A percentile compares a stretch with the other conserved stretches of the same genome.
Conservation (phyloP, 2,797 vertebrate species). For the Bryconaethiops microstoma region DNA sequence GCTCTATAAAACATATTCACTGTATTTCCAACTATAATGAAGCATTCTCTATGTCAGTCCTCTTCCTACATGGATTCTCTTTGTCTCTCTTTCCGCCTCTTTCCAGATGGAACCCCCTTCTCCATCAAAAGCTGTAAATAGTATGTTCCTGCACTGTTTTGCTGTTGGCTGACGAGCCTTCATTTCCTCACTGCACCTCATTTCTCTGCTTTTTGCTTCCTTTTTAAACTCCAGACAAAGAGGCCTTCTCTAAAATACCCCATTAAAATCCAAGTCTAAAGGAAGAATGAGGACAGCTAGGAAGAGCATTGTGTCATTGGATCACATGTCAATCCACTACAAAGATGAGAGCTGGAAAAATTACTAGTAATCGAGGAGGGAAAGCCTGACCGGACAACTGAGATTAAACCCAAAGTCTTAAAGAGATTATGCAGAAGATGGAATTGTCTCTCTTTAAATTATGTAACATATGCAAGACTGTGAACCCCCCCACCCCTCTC, state of each 20-base stretch:
- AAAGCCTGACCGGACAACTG: slow-evolving; percentile 26
- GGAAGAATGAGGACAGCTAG: slow-evolving; percentile 37
- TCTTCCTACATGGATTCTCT: slow-evolving; percentile 2
- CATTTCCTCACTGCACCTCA: slow-evolving; percentile 4
- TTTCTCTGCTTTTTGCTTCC: slow-evolving; percentile 15
- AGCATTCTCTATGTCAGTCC: slow-evolving; percentile 19
- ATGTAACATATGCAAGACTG: slow-evolving; percentile 37
- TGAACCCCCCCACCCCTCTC: slow-evolving; percentile 15
- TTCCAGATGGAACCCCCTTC: slow-evolving; percentile 2
- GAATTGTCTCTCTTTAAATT: slow-evolving; percentile 35
- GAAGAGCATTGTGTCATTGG: slow-evolving; percentile 45
- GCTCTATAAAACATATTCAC: slow-evolving; percentile 19
- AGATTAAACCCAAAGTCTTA: slow-evolving; percentile 31
- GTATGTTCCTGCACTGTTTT: slow-evolving; percentile 26
- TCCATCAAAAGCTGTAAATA: slow-evolving; percentile 18
- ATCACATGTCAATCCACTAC: slow-evolving; percentile 46
- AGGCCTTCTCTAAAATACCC: slow-evolving; percentile 16
- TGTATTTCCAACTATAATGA: slow-evolving; percentile 19
- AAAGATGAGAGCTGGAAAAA: slow-evolving; percentile 37
- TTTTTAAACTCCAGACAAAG: slow-evolving; percentile 19
- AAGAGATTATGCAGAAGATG: slow-evolving; percentile 46
- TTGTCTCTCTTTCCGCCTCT: slow-evolving; percentile 14
- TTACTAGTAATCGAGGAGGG: slow-evolving; percentile 21
- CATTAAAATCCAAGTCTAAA: slow-evolving; percentile 43
- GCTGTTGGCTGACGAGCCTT: slow-evolving; percentile 17